These are phyloP conservation scores for Litoditis marina DNA, from an alignment of 2,888 invertebrate species.

Conservation along the genomic window DNA sequence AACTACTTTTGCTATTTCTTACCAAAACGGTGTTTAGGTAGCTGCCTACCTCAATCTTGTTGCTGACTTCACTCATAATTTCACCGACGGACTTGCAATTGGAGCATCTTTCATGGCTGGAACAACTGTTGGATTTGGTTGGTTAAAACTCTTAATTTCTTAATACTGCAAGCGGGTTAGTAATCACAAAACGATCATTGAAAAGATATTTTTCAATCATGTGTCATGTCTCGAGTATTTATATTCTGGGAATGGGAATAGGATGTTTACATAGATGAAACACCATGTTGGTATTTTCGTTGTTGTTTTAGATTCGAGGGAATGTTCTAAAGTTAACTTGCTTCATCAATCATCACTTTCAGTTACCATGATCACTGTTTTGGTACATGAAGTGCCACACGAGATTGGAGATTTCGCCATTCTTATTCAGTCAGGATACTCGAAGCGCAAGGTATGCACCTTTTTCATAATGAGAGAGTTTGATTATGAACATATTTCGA, in stretches of 20 bases:
- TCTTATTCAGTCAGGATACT: constrained; percentile 91
- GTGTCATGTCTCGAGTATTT: too few relatives aligned
- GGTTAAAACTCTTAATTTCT: too few relatives aligned
- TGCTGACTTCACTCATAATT: constrained; percentile 97
- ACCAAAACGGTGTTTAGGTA: constrained; percentile 74
- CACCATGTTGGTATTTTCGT: too few relatives aligned
- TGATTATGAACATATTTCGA: too few relatives aligned
- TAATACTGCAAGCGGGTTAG: too few relatives aligned
- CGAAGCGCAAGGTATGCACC: constrained; percentile 77
- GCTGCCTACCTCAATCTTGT: constrained; percentile 92
- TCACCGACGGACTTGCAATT: constrained; percentile 97
- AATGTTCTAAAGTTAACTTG: constrained; percentile 64
- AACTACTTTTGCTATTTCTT: too few relatives aligned
- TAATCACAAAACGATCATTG: too few relatives aligned
- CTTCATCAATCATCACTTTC: constrained; percentile 56
- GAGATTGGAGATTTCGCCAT: constrained; percentile 99
- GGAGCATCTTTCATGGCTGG: constrained; percentile 75
- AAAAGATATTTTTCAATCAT: too few relatives aligned
- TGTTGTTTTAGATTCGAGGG: constrained; percentile 68
- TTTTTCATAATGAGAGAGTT: too few relatives aligned
- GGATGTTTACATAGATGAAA: too few relatives aligned
- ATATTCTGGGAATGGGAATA: too few relatives aligned
- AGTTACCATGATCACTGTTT: constrained; percentile 88
- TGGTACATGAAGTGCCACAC: constrained; percentile 97
- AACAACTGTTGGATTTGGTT: constrained; percentile 53